Evolutionary conservation across 2,888 invertebrate species (phyloP), one percentile per base, ranked within the genome.

Genomic region (Ornithoptera alexandrae): DNA sequence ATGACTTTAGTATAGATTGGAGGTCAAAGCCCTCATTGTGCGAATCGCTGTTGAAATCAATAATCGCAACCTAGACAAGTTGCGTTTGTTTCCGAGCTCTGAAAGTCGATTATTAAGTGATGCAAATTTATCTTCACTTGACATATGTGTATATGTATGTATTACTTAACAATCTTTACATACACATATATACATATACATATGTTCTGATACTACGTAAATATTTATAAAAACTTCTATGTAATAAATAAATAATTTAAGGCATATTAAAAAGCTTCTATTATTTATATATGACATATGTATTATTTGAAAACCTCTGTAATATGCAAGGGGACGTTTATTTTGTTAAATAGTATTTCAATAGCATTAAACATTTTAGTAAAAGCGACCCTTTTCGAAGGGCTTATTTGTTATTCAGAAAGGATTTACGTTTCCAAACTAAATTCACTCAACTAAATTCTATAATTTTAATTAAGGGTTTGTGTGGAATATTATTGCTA

Each of bases 401-500:
- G n/a, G 57, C 20, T 57, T 57, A 57, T 20, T 20, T 57, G 57
- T 57, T n/a, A 57, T 57, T 57, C 57, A 57, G 57, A 20, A 57
- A 57, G 57, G 57, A 57, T 57, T 57, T 57, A 57, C 57, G 57
- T 57, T 12, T 18, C 10, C 12, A 10, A 30, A 59, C 59, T 59
- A 59, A 30, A 59, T 30, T 59, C 15, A 59, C 24, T 8, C 15
- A 59, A 24, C 59, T 59, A 15, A 59, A 59, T 59, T 59, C 30
- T 59, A 59, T 59, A 30, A 59, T 59, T 59, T 20, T 59, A 59
- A 59, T 59, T 30, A 30, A 30, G 17, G 59, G 59, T 30, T 30
- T 30, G 30, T 59, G 59, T 30, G 12, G 22, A 1, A 39, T 39
- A 20, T 57, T 59, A 59, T 59, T 59, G 30, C 24, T 50, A 17